Evolutionary conservation across 1,140 invertebrate species (phyloP).

Genomic region (Aphis gossypii): DNA sequence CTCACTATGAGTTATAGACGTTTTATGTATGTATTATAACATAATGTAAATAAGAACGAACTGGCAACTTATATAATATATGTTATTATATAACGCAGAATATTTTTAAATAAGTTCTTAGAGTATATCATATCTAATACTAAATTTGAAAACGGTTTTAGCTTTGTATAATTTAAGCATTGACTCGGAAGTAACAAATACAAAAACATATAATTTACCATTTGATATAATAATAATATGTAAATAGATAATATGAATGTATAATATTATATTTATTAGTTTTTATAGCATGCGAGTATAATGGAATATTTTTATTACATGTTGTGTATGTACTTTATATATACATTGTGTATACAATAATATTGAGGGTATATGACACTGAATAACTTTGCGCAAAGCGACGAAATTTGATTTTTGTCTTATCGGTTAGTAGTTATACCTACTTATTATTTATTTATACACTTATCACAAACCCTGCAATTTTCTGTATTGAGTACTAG

Average conservation of each 20-base stretch:
- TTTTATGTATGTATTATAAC: background rate
- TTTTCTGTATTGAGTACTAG: too few relatives aligned
- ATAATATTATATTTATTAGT: slow-evolving; percentile 1
- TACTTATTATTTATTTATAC: too few relatives aligned
- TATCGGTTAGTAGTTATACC: background rate
- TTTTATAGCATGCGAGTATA: background rate
- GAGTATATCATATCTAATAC: background rate
- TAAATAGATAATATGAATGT: background rate
- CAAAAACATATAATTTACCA: background rate
- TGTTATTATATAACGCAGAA: background rate
- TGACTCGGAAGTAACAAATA: background rate
- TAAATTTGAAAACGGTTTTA: background rate
- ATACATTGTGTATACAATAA: background rate
- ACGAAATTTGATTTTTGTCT: background rate
- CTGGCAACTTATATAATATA: background rate
- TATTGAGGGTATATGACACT: background rate
- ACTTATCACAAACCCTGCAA: too few relatives aligned
- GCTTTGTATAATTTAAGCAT: background rate
- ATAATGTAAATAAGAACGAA: background rate
- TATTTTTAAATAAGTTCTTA: background rate
- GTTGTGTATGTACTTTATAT: background rate
- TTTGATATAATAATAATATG: slow-evolving; percentile 17
- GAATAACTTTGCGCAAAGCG: background rate
- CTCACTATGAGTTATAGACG: background rate
- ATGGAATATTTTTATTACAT: background rate